Evolutionary conservation across 53 echinoderm and acorn worm genomes (phyloP), one percentile per base, ranked within the genome.

Genomic region (Glandiceps talaboti): DNA sequence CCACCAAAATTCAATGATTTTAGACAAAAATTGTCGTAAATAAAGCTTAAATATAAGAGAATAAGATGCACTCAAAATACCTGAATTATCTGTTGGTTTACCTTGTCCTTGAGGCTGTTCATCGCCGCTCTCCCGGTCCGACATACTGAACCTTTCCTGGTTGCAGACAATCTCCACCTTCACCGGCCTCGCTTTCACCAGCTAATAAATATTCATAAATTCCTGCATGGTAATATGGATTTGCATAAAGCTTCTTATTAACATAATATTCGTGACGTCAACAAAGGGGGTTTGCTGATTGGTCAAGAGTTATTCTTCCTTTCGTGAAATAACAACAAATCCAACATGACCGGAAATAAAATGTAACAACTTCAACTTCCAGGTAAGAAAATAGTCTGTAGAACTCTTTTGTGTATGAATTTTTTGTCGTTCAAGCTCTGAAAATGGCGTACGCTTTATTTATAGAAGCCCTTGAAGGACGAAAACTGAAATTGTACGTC

Each of bases 71-170:
- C 73, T 75, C 32, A 74, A 30, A 10, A 1, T 27, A 12, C 26
- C 1, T 27, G 14, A 29, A 28, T 81, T 83, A 33, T 81, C 27
- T 77, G 28, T 31, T 25, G 84, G 33, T 86, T 90, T 95, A 95
- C 96, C 92, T 92, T 90, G 92, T 83, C 92, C 92, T 90, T 90
- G 92, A 87, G 96, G 88, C 85, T 95, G 92, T 32, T 95, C 96
- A 84, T 95, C 96, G 26, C 32, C 32, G 87, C 96, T 95, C 77
- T 95, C 96, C 90, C 90, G 96, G 89, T 95, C 96, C 88, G 96
- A 95, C 96, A 95, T 95, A 45, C 20, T 45, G 90, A 79, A 91
- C 84, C 83, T 81, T 89, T 90, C 90, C 87, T 87, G 82, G 90
- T 85, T 85, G 83, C 80, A 81, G 84, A 73, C 80, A 79, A 80